Conservation (phyloP, 1,140 invertebrate species). For the Zaprionus ornatus region DNA sequence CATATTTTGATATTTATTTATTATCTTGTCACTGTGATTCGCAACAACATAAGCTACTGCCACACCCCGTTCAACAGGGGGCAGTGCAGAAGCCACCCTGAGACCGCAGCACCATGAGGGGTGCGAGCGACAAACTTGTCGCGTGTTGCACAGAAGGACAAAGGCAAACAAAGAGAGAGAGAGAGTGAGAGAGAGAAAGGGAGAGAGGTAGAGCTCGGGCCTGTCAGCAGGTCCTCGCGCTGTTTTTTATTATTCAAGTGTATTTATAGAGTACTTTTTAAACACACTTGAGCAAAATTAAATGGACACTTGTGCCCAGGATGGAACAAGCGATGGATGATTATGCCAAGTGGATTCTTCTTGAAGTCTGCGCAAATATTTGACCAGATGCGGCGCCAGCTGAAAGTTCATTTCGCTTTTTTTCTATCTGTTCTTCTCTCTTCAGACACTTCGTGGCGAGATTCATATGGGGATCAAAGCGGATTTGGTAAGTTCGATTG, state of each 20-base stretch:
- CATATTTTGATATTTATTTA: conserved; percentile 84
- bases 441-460: background rate
- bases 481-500: conserved; percentile 71
- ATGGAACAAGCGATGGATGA: conserved; percentile 19
- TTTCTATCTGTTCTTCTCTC: conserved; percentile 51
- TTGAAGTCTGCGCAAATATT: conserved; percentile 72
- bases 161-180: conserved; percentile 59
- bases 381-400: conserved; percentile 72
- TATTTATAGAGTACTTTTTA: conserved; percentile 49
- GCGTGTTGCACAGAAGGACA: conserved; percentile 53
- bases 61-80: conserved; percentile 26
- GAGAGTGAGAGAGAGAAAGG: conserved; percentile 57
- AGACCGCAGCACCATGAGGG: conserved; percentile 26
- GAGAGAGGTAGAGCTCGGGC: conserved; percentile 24
- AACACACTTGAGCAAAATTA: conserved; percentile 75
- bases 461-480: conserved; percentile 77
- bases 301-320: conserved; percentile 64
- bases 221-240: conserved; percentile 67
- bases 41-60: conserved; percentile 61
- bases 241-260: conserved; percentile 41
- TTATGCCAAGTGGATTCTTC: conserved; percentile 76
- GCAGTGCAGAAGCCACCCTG: conserved; percentile 6
- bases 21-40: conserved; percentile 81
- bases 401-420: conserved; percentile 53
- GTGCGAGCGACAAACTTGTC: conserved; percentile 56